Evolutionary conservation across 2,113 vertebrate species (phyloP).

Genomic region (Piprites chloris): DNA sequence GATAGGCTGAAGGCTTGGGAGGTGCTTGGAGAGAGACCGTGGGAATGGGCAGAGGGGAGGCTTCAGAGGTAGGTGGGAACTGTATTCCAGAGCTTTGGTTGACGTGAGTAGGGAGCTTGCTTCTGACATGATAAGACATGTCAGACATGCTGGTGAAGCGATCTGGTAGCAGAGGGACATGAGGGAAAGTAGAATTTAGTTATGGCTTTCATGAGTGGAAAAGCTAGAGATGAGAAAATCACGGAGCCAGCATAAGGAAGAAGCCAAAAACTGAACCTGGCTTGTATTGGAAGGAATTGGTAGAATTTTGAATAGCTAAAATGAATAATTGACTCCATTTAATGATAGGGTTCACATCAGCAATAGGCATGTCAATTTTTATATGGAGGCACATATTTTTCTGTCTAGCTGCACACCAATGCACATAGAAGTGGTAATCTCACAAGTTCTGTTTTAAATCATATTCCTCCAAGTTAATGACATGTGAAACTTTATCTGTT

Average conservation of each 20-base stretch:
- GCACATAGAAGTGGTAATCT: neutral
- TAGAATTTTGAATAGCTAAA: neutral
- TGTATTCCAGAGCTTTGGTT: neutral
- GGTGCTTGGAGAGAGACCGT: constrained; percentile 35
- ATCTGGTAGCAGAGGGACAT: neutral
- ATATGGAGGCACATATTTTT: neutral
- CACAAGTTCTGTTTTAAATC: constrained; percentile 11
- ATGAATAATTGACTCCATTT: neutral
- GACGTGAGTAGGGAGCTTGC: neutral
- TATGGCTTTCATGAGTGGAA: neutral
- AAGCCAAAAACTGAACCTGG: neutral
- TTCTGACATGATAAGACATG: neutral
- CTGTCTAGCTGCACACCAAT: neutral
- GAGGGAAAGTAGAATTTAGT: neutral
- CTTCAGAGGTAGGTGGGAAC: constrained; percentile 17
- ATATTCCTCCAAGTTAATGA: neutral
- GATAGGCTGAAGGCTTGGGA: constrained; percentile 24
- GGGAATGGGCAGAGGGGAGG: constrained; percentile 35
- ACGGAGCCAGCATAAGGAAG: neutral
- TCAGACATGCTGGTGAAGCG: neutral
- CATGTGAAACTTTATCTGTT: neutral
- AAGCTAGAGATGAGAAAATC: neutral
- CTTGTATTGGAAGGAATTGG: neutral
- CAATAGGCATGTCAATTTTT: neutral
- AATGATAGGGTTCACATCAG: neutral